Evolutionary conservation across 2,113 vertebrate species (phyloP).

Genomic region (Greenwoodochromis staneri): DNA sequence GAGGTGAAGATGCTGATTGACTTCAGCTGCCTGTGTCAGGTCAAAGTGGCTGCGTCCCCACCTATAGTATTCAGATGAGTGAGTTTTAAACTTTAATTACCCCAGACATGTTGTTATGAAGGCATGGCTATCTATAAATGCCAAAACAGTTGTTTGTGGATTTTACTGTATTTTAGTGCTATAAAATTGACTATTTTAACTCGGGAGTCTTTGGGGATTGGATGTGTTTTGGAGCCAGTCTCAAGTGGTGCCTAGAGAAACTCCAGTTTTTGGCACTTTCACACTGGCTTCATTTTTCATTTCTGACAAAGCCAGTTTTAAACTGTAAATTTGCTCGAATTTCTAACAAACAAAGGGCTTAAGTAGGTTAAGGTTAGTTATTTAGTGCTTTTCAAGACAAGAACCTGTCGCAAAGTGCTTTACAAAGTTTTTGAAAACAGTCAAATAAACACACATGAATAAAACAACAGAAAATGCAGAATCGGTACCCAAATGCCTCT

Average conservation of each 20-base stretch:
- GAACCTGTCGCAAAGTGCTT: not conserved
- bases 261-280: not conserved
- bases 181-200: not conserved
- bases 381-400: not conserved
- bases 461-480: not conserved
- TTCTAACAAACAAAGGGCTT: not conserved
- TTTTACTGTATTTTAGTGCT: not conserved
- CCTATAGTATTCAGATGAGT: accelerated
- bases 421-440: not conserved
- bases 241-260: not conserved
- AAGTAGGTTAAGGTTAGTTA: not conserved
- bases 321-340: accelerated
- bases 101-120: not conserved
- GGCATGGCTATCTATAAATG: too few species aligned
- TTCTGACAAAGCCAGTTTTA: not conserved
- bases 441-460: not conserved
- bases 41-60: not conserved
- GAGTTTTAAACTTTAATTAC: not conserved
- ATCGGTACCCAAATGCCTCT: not conserved
- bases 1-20: not conserved
- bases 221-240: not conserved
- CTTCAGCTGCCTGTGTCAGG: not conserved
- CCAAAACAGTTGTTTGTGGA: not conserved
- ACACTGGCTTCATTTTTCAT: not conserved
- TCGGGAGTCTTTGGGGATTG: not conserved